A percentile compares a stretch with the other conserved stretches of the same genome.
Evolutionary conservation across 2,888 invertebrate species (phyloP).

Genomic region (Drosophila ezoana): DNA sequence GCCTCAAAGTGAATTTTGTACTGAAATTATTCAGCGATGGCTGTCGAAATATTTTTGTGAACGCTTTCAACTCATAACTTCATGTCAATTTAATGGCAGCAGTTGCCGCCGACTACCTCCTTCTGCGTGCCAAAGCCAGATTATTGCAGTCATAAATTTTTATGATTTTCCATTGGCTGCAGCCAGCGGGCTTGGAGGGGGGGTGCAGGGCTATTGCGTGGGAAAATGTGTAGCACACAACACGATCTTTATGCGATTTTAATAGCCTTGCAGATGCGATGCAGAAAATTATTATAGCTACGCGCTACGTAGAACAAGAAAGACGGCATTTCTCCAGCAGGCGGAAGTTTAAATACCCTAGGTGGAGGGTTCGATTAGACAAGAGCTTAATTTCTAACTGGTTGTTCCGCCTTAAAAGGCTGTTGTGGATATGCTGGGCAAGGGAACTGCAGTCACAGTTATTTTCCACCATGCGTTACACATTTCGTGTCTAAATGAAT

Average conservation of each 20-base stretch:
- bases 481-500: too few species aligned
- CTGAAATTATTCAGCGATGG: conserved; percentile 15
- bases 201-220: conserved; percentile 22
- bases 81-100: conserved; percentile 43
- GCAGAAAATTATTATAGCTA: conserved; percentile 71
- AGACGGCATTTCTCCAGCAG: too few species aligned
- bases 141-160: conserved; percentile 83
- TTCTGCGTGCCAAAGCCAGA: conserved; percentile 58
- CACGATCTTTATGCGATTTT: conserved; percentile 65
- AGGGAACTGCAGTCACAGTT: too few species aligned
- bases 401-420: too few species aligned
- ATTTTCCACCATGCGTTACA: too few species aligned
- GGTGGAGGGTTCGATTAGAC: too few species aligned
- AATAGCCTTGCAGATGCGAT: conserved; percentile 75
- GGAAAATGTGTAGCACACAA: conserved; percentile 44
- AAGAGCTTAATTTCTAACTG: too few species aligned
- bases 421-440: too few species aligned
- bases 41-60: conserved; percentile 11
- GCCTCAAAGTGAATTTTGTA: conserved; percentile 13
- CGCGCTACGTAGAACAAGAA: too few species aligned
- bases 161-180: conserved; percentile 79
- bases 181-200: conserved; percentile 3
- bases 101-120: conserved; percentile 9
- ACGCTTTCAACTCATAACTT: conserved; percentile 54
- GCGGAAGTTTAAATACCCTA: too few species aligned